Conservation (phyloP, 2,797 vertebrate species). For the Myotis daubentonii region DNA sequence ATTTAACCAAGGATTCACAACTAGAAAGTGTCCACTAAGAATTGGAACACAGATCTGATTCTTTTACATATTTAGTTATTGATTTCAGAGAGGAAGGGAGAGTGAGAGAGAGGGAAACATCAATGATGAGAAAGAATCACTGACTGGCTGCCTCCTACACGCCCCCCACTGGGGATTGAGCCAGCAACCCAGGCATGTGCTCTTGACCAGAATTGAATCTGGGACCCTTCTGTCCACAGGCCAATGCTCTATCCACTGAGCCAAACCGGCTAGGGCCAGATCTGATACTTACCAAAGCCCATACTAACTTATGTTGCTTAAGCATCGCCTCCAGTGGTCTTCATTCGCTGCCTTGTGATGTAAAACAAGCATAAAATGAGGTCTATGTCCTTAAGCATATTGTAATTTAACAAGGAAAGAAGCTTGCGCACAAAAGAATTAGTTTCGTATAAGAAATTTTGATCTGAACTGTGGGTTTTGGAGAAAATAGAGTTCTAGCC, state of each 20-base stretch:
- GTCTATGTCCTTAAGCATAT: background rate
- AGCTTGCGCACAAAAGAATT: background rate
- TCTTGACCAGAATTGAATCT: too few species aligned
- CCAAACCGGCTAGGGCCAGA: too few species aligned
- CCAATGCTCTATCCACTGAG: too few species aligned
- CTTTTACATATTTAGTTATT: background rate
- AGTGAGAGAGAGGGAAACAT: too few species aligned
- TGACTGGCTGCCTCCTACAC: too few species aligned
- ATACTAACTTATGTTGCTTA: background rate
- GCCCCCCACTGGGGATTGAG: too few species aligned
- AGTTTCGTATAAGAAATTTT: background rate
- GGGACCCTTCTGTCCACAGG: too few species aligned
- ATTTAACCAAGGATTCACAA: background rate
- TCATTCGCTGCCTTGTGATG: background rate
- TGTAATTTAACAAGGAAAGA: background rate
- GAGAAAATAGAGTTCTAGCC: background rate
- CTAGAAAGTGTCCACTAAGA: constrained; percentile 10
- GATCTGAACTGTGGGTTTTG: background rate
- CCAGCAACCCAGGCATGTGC: too few species aligned
- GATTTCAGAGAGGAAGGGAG: too few species aligned
- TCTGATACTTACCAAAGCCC: background rate
- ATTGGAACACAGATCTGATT: background rate
- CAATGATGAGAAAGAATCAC: too few species aligned
- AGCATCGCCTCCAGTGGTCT: background rate
- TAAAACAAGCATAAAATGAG: background rate